Base-by-base conservation (phyloP, 2,797 vertebrate species). In the Myotis myotis region DNA sequence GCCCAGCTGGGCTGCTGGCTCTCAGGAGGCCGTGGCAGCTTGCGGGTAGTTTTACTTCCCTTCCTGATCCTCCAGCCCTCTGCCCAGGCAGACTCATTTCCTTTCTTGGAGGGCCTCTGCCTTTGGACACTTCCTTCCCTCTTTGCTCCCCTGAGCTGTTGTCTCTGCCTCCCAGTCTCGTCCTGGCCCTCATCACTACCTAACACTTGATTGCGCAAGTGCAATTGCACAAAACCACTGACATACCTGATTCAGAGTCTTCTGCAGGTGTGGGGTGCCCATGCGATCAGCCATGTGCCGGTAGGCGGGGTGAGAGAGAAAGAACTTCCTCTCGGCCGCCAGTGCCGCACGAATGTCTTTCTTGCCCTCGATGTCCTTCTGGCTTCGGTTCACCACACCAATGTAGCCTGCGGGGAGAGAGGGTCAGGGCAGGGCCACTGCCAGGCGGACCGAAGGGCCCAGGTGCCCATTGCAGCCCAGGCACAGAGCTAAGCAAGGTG, bases 361-460 rank as follows among this genome's bases (percentile, higher is more conserved):
- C 97, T 98, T 99, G 38, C 99, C 99, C 95, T 99, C 99, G 0
- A 99, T 99, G 97, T 99, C 99, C 97, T 99, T 99, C 98, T 99
- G 99, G 97, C 99, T 99, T 93, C 99, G 99, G 98, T 99, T 99
- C 90, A 99, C 99, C 66, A 99, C 99, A 2, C 99, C 99, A 60
- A 99, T 99, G 93, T 99, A 99, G 57, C 99, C 99, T 99, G 85
- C 15, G 68, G 16, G 19, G 79, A 86, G 8, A 96, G 4, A 12
- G 20, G 28, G 44, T 75, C n/a, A 78, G 68, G 22, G 15, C 16
- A 49, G 10, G 30, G 17, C 25, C 36, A 7, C 28, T 1, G 19
- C 51, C 60, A 36, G 74, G 66, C 0, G 0, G 33, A 28, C 53
- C 44, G 10, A 10, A 8, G 41, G 12, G 57, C 71, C 44, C n/a